Percentiles rank a stretch among this genome's conserved stretches.
Evolutionary conservation across 2,797 vertebrate species (phyloP).

Genomic region (Hippoglossus hippoglossus): DNA sequence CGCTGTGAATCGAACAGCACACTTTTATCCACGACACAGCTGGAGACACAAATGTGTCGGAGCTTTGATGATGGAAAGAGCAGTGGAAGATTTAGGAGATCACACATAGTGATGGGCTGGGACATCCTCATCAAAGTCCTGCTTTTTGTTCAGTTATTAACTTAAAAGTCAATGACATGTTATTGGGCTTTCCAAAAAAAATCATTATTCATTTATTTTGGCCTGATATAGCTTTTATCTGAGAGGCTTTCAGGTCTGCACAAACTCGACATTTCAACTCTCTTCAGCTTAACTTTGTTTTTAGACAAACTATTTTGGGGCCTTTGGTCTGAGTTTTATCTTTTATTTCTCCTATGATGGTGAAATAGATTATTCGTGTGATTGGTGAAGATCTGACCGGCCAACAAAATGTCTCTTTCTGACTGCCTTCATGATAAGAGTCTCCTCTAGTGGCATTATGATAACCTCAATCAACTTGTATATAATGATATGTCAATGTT

Average conservation of each 20-base stretch:
- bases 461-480: too few relatives aligned
- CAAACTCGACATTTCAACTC: constrained; percentile 13
- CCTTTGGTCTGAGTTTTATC: constrained; percentile 35
- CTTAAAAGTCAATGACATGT: constrained; percentile 48
- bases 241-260: constrained; percentile 45
- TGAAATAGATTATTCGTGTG: not conserved
- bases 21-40: constrained; percentile 57
- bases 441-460: too few relatives aligned
- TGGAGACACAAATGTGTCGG: constrained; percentile 75
- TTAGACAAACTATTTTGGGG: constrained; percentile 45
- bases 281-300: constrained; percentile 46
- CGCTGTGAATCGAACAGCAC: constrained; percentile 51
- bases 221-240: constrained; percentile 35
- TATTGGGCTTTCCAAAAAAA: constrained; percentile 54
- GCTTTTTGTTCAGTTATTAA: constrained; percentile 54
- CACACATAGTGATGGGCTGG: constrained; percentile 33
- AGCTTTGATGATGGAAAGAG: constrained; percentile 60
- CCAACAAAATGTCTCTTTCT: not conserved
- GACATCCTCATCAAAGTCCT: constrained; percentile 16
- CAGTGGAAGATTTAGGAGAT: constrained; percentile 60
- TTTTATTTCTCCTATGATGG: constrained; percentile 8
- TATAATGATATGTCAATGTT: too few relatives aligned
- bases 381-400: not conserved
- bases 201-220: constrained; percentile 55
- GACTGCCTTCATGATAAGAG: too few relatives aligned